Conservation (phyloP, 2,113 vertebrate genomes). For the Eonycteris spelaea region DNA sequence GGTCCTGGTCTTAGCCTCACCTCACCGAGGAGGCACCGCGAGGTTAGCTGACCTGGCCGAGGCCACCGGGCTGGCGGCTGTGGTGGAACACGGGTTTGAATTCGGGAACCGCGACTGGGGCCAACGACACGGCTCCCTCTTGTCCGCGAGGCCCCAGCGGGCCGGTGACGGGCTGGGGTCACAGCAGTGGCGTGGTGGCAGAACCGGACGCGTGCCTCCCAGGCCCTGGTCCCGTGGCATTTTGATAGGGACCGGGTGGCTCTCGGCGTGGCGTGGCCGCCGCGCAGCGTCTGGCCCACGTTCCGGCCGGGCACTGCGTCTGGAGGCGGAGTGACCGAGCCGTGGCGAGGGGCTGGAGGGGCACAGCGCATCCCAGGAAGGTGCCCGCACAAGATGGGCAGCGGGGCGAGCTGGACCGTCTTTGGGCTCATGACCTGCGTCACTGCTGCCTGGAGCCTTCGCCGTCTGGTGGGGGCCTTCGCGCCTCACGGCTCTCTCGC, state of each 20-base stretch:
- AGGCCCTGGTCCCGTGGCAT: background rate
- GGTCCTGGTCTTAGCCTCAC: background rate
- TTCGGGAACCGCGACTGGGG: fast-evolving
- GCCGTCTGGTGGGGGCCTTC: background rate
- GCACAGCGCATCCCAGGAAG: background rate
- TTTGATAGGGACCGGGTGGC: background rate
- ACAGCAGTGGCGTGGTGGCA: background rate
- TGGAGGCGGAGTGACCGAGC: background rate
- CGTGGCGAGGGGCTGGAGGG: background rate
- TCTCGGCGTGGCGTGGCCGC: background rate
- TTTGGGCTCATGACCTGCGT: too few relatives aligned
- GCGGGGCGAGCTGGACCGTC: fast-evolving
- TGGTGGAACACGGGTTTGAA: background rate
- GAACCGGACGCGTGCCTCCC: too few relatives aligned
- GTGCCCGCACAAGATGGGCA: fast-evolving
- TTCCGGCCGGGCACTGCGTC: background rate
- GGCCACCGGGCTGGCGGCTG: background rate
- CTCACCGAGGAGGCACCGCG: background rate
- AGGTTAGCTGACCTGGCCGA: background rate
- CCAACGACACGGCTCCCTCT: background rate
- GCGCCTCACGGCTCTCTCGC: fast-evolving
- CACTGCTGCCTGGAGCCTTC: fast-evolving
- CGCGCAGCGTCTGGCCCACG: fast-evolving
- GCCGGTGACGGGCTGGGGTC: background rate
- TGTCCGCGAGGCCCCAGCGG: background rate